Conservation (phyloP, 2,888 invertebrate genomes). For the Cephalotes varians region DNA sequence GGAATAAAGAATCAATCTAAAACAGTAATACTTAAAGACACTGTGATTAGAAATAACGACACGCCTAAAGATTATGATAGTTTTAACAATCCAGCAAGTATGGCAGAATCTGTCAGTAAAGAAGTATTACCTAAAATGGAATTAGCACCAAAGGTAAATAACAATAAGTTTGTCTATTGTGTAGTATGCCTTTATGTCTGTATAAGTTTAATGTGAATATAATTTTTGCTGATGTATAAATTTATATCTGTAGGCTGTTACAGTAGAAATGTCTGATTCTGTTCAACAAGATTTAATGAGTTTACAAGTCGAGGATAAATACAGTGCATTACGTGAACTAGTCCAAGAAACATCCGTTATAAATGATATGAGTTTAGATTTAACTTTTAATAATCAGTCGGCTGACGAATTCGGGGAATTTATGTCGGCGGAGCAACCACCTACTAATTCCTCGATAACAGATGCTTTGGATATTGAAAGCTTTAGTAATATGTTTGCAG, state of each 20-base stretch:
- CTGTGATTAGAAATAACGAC: conserved; percentile 82
- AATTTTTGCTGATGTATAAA: conserved; percentile 14
- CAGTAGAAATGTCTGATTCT: conserved; percentile 60
- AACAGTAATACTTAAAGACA: conserved; percentile 84
- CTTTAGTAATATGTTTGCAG: conserved; percentile 78
- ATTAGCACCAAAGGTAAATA: conserved; percentile 62
- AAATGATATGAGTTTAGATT: conserved; percentile 59
- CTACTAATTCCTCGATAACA: conserved; percentile 54
- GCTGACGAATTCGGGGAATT: conserved; percentile 86
- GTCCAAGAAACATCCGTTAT: conserved; percentile 75
- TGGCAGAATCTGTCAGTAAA: conserved; percentile 46
- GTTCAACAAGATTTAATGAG: conserved; percentile 82
- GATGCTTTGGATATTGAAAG: conserved; percentile 60
- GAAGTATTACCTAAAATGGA: conserved; percentile 57
- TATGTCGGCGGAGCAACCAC: conserved; percentile 83
- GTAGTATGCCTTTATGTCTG: conserved; percentile 24
- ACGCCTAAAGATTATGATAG: conserved; percentile 68
- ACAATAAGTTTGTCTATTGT: background rate
- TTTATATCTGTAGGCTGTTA: conserved; percentile 63
- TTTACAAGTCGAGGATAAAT: conserved; percentile 85
- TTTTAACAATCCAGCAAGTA: conserved; percentile 50
- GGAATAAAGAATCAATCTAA: conserved; percentile 82
- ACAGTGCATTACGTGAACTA: conserved; percentile 86
- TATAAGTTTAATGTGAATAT: conserved; percentile 13
- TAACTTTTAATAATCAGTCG: conserved; percentile 64